phyloP scores from a whole-genome alignment of 2,888 invertebrate species.

The Apodemia hepburni region DNA sequence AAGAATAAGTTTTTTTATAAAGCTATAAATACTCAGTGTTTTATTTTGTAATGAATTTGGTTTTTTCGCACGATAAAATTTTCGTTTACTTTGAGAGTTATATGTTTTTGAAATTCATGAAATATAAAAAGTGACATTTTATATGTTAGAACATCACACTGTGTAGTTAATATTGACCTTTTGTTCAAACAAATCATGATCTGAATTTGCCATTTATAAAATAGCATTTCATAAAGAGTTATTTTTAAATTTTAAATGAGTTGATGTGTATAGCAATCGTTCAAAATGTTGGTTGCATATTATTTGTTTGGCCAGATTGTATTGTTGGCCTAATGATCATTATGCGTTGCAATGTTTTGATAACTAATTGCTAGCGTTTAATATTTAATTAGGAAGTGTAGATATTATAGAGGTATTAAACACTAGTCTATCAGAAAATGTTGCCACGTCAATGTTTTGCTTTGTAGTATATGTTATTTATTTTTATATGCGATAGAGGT shows the following conservation, averaged over 20 bases:
- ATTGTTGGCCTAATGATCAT: conserved; percentile 37
- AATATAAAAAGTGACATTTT: conserved; percentile 11
- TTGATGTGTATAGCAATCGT: conserved; percentile 15
- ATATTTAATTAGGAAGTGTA: conserved; percentile 49
- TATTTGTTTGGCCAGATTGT: conserved; percentile 29
- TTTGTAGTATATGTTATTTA: conserved; percentile 77
- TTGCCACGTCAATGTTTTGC: conserved; percentile 76
- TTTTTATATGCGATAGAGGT: conserved; percentile 66
- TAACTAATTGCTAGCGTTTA: conserved; percentile 37
- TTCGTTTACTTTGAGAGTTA: conserved; percentile 4
- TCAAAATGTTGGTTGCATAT: conserved; percentile 18
- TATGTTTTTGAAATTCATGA: conserved; percentile 26
- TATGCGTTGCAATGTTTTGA: conserved; percentile 32
- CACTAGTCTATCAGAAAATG: conserved; percentile 76
- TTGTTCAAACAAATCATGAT: conserved; percentile 20
- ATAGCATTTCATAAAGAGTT: conserved; percentile 20
- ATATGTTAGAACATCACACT: conserved; percentile 20
- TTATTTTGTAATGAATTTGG: conserved; percentile 19
- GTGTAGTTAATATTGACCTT: conserved; percentile 22
- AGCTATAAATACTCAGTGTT: not conserved
- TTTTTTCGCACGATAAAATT: not conserved
- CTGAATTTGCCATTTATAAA: conserved; percentile 22
- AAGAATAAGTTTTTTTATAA: conserved; percentile 1
- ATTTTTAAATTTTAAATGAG: conserved; percentile 19
- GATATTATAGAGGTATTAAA: conserved; percentile 71